Evolutionary conservation across 1,140 invertebrate genomes (phyloP).

Genomic region (Battus philenor): DNA sequence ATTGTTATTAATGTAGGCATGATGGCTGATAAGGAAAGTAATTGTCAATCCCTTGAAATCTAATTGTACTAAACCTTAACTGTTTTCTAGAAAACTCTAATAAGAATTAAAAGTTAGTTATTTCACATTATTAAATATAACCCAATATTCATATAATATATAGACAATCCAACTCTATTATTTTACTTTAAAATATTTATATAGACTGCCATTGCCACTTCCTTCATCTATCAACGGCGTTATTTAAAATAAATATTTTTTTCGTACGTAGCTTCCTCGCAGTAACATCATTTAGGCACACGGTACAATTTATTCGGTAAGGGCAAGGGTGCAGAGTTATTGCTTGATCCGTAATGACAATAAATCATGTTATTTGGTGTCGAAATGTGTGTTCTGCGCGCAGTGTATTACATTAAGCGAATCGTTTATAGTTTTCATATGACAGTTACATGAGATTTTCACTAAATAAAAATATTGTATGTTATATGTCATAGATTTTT

Average conservation of each 20-base stretch:
- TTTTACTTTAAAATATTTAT: too few species aligned
- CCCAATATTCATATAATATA: too few species aligned
- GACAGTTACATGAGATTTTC: conserved; percentile 52
- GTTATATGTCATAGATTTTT: not conserved
- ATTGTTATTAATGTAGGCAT: too few species aligned
- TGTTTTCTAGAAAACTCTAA: too few species aligned
- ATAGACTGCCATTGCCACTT: too few species aligned
- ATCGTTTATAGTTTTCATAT: conserved; percentile 46
- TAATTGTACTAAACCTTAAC: too few species aligned
- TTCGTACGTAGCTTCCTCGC: not conserved
- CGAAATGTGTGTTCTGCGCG: conserved; percentile 45
- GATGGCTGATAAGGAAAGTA: too few species aligned
- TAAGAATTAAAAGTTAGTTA: too few species aligned
- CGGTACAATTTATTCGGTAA: conserved; percentile 5
- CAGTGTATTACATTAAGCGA: conserved; percentile 30
- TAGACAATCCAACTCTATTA: too few species aligned
- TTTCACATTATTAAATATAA: too few species aligned
- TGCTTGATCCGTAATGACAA: conserved; percentile 61
- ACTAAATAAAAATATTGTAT: conserved; percentile 19
- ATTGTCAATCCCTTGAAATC: too few species aligned
- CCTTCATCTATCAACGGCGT: too few species aligned
- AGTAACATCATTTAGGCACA: conserved; percentile 9
- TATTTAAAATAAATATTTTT: conserved; percentile 2
- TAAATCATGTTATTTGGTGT: conserved; percentile 72
- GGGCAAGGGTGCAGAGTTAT: conserved; percentile 25